phyloP scores from a whole-genome alignment of 2,113 vertebrate species.

The Cnemophilus loriae region DNA sequence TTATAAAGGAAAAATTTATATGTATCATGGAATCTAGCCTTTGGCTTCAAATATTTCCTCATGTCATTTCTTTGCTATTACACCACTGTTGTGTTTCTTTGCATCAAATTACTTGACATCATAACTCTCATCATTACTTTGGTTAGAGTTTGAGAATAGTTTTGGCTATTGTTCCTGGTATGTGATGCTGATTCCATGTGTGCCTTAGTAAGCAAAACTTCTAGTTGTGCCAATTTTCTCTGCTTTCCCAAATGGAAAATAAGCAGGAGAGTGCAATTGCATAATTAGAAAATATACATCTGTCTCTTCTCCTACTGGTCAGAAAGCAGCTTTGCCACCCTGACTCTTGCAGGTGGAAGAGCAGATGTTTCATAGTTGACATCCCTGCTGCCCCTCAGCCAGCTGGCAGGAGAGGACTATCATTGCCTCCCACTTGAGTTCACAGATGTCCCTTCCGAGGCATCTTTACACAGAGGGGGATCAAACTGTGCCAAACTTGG shows the following conservation, averaged over 20 bases:
- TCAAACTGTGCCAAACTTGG: background rate
- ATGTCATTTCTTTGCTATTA: background rate
- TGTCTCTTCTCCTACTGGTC: background rate
- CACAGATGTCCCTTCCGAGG: constrained; percentile 17
- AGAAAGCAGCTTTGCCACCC: background rate
- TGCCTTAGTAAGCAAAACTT: background rate
- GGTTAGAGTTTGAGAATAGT: background rate
- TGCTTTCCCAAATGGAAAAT: constrained; percentile 26
- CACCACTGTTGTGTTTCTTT: background rate
- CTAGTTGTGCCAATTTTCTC: background rate
- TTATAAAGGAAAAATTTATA: background rate
- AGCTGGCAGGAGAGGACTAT: constrained; percentile 14
- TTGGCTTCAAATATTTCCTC: background rate
- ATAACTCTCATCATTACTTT: background rate
- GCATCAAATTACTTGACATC: background rate
- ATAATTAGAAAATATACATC: constrained; percentile 38
- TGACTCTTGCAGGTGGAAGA: constrained; percentile 5
- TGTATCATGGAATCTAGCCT: background rate
- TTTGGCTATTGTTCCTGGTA: background rate
- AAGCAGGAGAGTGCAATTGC: background rate
- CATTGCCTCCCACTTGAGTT: background rate
- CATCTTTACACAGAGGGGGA: background rate
- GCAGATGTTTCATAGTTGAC: constrained; percentile 3
- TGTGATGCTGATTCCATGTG: background rate
- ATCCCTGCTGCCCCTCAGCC: background rate